Conservation (phyloP, 37 sponge, comb jelly and placozoan genomes). For the Chondrilla cf. caribensis region DNA sequence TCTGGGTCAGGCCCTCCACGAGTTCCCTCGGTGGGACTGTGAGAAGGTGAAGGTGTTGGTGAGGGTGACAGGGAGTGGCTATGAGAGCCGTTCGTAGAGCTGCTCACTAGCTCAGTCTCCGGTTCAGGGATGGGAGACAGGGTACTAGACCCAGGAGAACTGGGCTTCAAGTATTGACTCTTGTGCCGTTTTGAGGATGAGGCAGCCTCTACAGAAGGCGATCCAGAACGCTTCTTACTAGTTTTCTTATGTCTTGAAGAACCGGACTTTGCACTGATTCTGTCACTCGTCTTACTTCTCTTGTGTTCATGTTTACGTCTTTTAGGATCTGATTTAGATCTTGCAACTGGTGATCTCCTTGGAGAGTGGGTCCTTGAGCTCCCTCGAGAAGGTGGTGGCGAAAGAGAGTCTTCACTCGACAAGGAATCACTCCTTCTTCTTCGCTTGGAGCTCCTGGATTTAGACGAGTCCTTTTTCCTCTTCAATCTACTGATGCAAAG, state of each 20-base stretch:
- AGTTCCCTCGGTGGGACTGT: background rate
- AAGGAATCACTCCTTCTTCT: no score
- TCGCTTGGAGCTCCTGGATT: no score
- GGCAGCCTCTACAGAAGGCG: background rate
- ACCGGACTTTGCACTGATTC: background rate
- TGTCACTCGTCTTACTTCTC: slow-evolving; percentile 1
- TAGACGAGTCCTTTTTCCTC: no score
- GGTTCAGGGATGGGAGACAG: slow-evolving; percentile 3
- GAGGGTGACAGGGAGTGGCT: background rate
- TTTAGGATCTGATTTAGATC: background rate
- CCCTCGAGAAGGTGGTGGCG: background rate
- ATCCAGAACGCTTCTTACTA: slow-evolving; percentile 7
- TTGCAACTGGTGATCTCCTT: background rate
- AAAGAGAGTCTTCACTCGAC: no score
- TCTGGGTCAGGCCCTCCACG: background rate
- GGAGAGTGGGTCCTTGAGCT: slow-evolving; percentile 2
- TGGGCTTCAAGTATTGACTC: background rate
- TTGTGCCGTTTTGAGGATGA: background rate
- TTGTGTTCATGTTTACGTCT: background rate
- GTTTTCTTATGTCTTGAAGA: slow-evolving; percentile 16
- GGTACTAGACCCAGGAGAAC: background rate
- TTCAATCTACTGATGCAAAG: no score
- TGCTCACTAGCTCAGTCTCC: background rate
- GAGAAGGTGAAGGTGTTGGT: background rate
- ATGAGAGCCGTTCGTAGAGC: background rate